phyloP scores from a whole-genome alignment of 2,888 invertebrate species.

The Nasonia oneida region DNA sequence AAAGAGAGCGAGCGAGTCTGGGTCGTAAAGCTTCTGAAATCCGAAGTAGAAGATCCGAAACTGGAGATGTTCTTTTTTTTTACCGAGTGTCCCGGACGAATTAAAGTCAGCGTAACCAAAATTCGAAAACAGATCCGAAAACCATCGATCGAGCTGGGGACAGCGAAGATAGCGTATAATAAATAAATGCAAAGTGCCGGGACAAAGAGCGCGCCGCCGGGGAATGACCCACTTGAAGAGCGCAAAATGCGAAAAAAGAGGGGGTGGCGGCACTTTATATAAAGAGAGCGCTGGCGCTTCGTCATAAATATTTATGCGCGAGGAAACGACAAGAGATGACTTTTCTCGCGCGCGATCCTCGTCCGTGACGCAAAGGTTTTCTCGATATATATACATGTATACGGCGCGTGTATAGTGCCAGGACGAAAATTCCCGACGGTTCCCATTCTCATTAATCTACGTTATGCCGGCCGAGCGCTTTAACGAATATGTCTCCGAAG shows the following conservation, averaged over 20 bases:
- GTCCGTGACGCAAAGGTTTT: slow-evolving; percentile 53
- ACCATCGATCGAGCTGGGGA: background rate
- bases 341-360: slow-evolving; percentile 20
- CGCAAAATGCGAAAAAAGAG: background rate
- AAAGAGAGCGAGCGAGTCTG: background rate
- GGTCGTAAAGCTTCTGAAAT: slow-evolving; percentile 23
- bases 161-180: background rate
- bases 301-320: slow-evolving; percentile 47
- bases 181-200: slow-evolving; percentile 16
- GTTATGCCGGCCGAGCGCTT: slow-evolving; percentile 60
- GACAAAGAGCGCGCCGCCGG: background rate
- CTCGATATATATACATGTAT: slow-evolving; percentile 14
- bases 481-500: slow-evolving; percentile 62
- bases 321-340: slow-evolving; percentile 41
- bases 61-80: background rate
- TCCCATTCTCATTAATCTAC: slow-evolving; percentile 63
- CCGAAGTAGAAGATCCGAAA: slow-evolving; percentile 6
- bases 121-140: background rate
- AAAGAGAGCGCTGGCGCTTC: background rate
- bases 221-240: slow-evolving; percentile 9
- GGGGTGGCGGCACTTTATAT: slow-evolving; percentile 13
- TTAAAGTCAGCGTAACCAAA: background rate
- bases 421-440: slow-evolving; percentile 48
- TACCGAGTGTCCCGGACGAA: background rate
- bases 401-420: background rate